Percentiles rank a stretch among this genome's conserved stretches.
Conservation (phyloP, 2,797 vertebrate species). For the Bradypodion ventrale region DNA sequence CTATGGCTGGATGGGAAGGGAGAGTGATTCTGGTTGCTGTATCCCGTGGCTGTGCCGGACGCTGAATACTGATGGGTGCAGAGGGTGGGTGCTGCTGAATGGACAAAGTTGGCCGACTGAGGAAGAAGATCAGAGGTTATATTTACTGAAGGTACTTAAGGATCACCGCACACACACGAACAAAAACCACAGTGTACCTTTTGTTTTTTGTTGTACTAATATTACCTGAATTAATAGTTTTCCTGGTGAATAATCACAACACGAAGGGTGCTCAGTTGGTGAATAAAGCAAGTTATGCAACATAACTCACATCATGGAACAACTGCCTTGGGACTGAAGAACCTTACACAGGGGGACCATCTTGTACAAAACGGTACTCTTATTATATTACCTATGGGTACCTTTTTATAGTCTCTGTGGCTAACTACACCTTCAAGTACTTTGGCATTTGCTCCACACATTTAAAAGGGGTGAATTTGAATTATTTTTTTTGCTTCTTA, state of each 20-base stretch:
- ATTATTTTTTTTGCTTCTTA: too few species aligned
- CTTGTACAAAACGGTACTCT: neutral
- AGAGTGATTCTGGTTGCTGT: conserved; percentile 89
- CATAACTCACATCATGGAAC: neutral
- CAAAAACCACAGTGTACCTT: neutral
- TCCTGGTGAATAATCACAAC: neutral
- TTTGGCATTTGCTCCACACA: too few species aligned
- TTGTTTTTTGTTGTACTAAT: neutral
- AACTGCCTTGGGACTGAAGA: neutral
- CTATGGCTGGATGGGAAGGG: conserved; percentile 91
- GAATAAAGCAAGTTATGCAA: neutral
- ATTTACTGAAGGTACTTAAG: neutral
- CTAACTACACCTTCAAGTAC: too few species aligned
- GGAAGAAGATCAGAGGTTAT: neutral
- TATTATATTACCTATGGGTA: neutral
- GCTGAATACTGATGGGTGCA: conserved; percentile 90
- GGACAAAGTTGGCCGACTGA: conserved; percentile 86
- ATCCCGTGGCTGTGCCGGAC: conserved; percentile 86
- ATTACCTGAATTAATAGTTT: neutral
- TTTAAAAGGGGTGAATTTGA: too few species aligned
- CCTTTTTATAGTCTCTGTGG: neutral
- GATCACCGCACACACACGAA: rapidly evolving
- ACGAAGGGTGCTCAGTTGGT: neutral
- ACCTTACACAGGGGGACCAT: neutral
- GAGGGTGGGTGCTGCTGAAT: conserved; percentile 88